Percentiles rank a stretch among this genome's conserved stretches.
Conservation (phyloP, 2,113 vertebrate genomes). For the Brachyistius frenatus region DNA sequence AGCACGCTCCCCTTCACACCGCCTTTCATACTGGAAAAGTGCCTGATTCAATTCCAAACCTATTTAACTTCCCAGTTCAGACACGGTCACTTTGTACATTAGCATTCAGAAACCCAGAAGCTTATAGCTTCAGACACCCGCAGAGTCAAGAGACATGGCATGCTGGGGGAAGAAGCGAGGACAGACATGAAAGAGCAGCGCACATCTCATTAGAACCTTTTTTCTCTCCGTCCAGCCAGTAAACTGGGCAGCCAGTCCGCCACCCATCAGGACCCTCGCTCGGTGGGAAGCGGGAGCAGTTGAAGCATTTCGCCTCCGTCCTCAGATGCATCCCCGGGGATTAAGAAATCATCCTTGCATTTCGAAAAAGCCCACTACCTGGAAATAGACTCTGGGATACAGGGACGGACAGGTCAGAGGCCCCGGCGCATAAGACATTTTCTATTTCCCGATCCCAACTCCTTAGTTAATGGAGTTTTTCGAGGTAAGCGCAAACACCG, state of each 20-base stretch:
- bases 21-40: constrained; percentile 37
- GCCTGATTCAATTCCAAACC: constrained; percentile 53
- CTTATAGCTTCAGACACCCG: constrained; percentile 44
- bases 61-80: constrained; percentile 45
- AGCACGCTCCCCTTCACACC: constrained; percentile 32
- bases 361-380: constrained; percentile 36
- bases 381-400: constrained; percentile 65
- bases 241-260: constrained; percentile 21
- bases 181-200: constrained; percentile 54
- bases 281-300: constrained; percentile 18
- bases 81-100: constrained; percentile 57
- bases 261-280: constrained; percentile 33
- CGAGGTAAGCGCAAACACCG: constrained; percentile 41
- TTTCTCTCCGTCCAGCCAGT: constrained; percentile 43
- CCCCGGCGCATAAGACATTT: constrained; percentile 52
- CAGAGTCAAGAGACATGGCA: constrained; percentile 31
- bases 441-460: constrained; percentile 51
- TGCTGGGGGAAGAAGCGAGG: constrained; percentile 54
- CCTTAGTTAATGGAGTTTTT: constrained; percentile 59
- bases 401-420: constrained; percentile 42
- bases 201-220: constrained; percentile 64
- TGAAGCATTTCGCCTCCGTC: constrained; percentile 33
- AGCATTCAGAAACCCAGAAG: constrained; percentile 22
- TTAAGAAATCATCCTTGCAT: constrained; percentile 74
- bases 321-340: constrained; percentile 59